Conservation (phyloP, 1,140 invertebrate genomes). For the Drosophila neocordata region DNA sequence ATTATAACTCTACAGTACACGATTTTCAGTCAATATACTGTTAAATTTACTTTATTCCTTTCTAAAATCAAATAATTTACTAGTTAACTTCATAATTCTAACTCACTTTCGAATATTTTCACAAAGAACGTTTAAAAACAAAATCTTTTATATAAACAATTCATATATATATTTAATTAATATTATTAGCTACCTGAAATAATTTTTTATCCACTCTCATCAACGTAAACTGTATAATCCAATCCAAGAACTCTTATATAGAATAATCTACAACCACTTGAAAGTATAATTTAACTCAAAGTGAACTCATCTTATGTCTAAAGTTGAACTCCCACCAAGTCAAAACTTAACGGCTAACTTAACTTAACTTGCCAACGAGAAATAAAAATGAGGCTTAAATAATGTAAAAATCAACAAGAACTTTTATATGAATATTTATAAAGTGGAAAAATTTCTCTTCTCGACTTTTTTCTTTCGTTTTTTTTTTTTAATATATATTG, state of each 20-base stretch:
- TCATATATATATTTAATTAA: too few species aligned
- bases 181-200: background rate
- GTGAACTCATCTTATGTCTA: slow-evolving; percentile 20
- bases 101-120: too few species aligned
- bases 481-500: background rate
- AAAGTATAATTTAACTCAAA: slow-evolving; percentile 36
- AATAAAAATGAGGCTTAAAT: slow-evolving; percentile 33
- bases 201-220: background rate
- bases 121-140: too few species aligned
- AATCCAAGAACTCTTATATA: slow-evolving; percentile 20
- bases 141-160: too few species aligned
- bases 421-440: slow-evolving; percentile 2
- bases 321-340: slow-evolving; percentile 25
- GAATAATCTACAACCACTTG: slow-evolving; percentile 23
- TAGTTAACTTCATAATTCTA: too few species aligned
- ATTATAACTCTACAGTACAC: too few species aligned
- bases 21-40: too few species aligned
- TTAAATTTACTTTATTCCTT: too few species aligned
- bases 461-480: too few species aligned
- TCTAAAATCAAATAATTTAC: too few species aligned
- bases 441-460: background rate
- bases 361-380: slow-evolving; percentile 29
- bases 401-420: slow-evolving; percentile 28
- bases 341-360: slow-evolving; percentile 42
- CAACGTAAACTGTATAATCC: slow-evolving; percentile 12